A percentile compares a stretch with the other conserved stretches of the same genome.
These are phyloP conservation scores for Eupithecia dodoneata DNA, from an alignment of 2,888 invertebrate species.

Conservation along the genomic window DNA sequence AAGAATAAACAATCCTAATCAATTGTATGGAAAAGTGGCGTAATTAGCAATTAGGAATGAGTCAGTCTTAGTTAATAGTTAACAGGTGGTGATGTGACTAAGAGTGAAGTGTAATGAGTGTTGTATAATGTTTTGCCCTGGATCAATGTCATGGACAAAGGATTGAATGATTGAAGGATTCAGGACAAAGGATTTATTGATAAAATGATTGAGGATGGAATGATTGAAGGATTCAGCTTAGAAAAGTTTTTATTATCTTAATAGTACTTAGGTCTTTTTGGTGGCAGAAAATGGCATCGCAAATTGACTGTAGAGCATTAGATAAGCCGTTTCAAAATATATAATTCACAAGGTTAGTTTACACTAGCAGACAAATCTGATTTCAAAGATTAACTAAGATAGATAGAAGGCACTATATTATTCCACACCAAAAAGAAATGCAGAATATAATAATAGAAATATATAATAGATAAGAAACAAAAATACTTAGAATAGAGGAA, in stretches of 20 bases:
- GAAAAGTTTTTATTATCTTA: neutral
- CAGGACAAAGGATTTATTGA: slow-evolving; percentile 5
- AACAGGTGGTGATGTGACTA: slow-evolving; percentile 46
- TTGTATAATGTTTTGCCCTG: slow-evolving; percentile 18
- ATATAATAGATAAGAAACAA: no score
- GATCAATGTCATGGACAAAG: slow-evolving; percentile 29
- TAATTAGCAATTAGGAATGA: slow-evolving; percentile 42
- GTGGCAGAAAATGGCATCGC: neutral
- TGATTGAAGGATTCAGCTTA: neutral
- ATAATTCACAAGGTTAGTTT: neutral
- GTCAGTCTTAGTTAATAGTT: slow-evolving; percentile 37
- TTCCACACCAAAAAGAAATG: no score
- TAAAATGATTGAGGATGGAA: neutral
- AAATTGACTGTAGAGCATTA: neutral
- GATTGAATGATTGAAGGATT: slow-evolving; percentile 3
- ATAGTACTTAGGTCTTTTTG: neutral
- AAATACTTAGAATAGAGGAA: no score
- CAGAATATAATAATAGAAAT: no score
- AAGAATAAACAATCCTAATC: slow-evolving; percentile 37
- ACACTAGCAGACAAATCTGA: neutral
- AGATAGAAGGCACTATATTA: no score
- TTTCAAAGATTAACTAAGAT: neutral
- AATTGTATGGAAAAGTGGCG: slow-evolving; percentile 45
- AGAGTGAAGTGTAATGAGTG: slow-evolving; percentile 30
- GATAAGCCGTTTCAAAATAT: neutral